A percentile compares a stretch with the other conserved stretches of the same genome.
phyloP scores from a whole-genome alignment of 2,797 vertebrate genomes.

The Protonibea diacanthus region DNA sequence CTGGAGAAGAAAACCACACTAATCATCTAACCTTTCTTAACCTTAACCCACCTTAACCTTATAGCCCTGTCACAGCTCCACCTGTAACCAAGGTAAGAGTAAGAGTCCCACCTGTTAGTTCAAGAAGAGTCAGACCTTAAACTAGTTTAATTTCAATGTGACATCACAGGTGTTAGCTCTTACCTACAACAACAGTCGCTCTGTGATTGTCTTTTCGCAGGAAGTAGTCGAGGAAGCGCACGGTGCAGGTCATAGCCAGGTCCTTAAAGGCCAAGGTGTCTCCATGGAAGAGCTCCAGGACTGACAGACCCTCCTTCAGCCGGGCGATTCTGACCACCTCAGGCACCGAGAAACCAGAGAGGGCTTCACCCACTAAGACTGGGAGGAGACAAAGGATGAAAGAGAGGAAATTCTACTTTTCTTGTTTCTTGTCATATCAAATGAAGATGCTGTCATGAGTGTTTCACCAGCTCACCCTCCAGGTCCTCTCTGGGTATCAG shows the following conservation, averaged over 20 bases:
- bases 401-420: background rate
- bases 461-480: slow-evolving; percentile 79
- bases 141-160: no score
- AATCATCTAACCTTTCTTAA: no score
- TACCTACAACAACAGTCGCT: slow-evolving; percentile 91
- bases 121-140: background rate
- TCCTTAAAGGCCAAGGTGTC: slow-evolving; percentile 93
- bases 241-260: slow-evolving; percentile 91
- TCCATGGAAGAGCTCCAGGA: slow-evolving; percentile 95
- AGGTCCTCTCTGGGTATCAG: slow-evolving; percentile 85
- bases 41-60: background rate
- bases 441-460: background rate
- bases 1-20: slow-evolving; percentile 73
- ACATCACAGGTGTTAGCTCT: slow-evolving; percentile 39
- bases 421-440: no score
- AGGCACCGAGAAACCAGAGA: slow-evolving; percentile 88
- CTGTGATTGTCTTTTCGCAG: slow-evolving; percentile 85
- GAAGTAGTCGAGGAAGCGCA: slow-evolving; percentile 91
- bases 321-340: slow-evolving; percentile 84
- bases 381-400: background rate
- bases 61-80: background rate
- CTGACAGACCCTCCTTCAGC: slow-evolving; percentile 84
- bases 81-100: background rate
- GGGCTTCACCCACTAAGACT: slow-evolving; percentile 88
- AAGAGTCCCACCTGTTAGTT: no score